A percentile compares a stretch with the other conserved stretches of the same genome.
These are phyloP conservation scores for Diadegma fenestrale DNA, from an alignment of 2,888 invertebrate genomes.

Conservation along the genomic window DNA sequence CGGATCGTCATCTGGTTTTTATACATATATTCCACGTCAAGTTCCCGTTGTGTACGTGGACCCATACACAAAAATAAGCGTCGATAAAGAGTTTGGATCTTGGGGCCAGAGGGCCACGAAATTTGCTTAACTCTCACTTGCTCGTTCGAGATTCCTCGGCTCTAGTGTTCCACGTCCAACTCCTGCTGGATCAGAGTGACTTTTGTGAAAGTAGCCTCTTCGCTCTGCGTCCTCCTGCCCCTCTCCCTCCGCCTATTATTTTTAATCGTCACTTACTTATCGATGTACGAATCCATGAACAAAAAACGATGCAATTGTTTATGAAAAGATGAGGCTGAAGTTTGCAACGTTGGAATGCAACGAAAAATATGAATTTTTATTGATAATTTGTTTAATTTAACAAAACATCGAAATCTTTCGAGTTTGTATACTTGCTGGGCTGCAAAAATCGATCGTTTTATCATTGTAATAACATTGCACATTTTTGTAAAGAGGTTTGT, in stretches of 20 bases:
- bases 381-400: too few relatives aligned
- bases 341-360: too few relatives aligned
- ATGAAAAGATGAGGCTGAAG: too few relatives aligned
- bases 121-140: conserved; percentile 57
- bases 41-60: background rate
- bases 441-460: too few relatives aligned
- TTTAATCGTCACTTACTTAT: conserved; percentile 24
- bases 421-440: too few relatives aligned
- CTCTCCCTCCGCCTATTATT: background rate
- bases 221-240: background rate
- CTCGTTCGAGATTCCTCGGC: conserved; percentile 37
- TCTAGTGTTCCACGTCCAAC: conserved; percentile 35
- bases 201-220: conserved; percentile 62
- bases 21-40: background rate
- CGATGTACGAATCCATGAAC: background rate
- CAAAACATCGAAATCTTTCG: too few relatives aligned
- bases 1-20: conserved; percentile 21
- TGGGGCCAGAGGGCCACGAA: conserved; percentile 24
- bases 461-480: too few relatives aligned
- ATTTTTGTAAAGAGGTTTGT: too few relatives aligned
- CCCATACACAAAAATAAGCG: background rate
- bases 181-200: conserved; percentile 17
- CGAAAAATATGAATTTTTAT: too few relatives aligned
- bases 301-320: conserved; percentile 36
- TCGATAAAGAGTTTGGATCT: conserved; percentile 10